Evolutionary conservation across 1,140 invertebrate species (phyloP).

Genomic region (Drosophila arizonae): DNA sequence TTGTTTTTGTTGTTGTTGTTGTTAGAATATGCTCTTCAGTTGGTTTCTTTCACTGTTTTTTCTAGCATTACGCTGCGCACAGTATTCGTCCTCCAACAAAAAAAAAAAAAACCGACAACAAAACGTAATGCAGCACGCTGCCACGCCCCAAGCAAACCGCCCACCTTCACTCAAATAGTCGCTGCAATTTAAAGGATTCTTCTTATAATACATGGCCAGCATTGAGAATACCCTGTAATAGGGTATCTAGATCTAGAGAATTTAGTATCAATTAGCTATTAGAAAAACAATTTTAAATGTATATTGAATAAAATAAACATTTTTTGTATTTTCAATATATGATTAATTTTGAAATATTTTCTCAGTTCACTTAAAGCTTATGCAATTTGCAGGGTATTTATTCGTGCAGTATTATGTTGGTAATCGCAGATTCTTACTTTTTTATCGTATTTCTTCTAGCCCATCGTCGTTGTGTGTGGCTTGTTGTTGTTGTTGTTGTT

Average conservation of each 20-base stretch:
- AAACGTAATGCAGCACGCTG: conserved; percentile 43
- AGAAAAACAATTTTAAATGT: no score
- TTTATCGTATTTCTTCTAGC: conserved; percentile 79
- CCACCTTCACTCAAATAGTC: conserved; percentile 32
- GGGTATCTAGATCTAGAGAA: background rate
- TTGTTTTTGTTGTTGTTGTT: conserved; percentile 19
- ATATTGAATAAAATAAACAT: no score
- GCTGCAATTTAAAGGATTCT: conserved; percentile 58
- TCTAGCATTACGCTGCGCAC: conserved; percentile 70
- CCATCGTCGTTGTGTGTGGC: conserved; percentile 68
- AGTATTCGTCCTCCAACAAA: conserved; percentile 76
- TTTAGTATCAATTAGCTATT: no score
- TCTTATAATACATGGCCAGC: conserved; percentile 9
- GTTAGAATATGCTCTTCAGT: conserved; percentile 29
- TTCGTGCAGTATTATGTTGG: background rate
- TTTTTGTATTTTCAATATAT: background rate
- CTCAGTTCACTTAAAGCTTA: background rate
- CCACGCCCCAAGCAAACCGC: conserved; percentile 46
- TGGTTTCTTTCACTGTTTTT: conserved; percentile 63
- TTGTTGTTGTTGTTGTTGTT: conserved; percentile 63
- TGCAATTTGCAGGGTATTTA: conserved; percentile 33
- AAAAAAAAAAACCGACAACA: background rate
- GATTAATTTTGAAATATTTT: no score
- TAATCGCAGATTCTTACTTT: conserved; percentile 26
- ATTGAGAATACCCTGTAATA: conserved; percentile 2